A percentile compares a stretch with the other conserved stretches of the same genome.
phyloP scores from a whole-genome alignment of 2,888 invertebrate species.

The Dasysyrphus tricinctus region DNA sequence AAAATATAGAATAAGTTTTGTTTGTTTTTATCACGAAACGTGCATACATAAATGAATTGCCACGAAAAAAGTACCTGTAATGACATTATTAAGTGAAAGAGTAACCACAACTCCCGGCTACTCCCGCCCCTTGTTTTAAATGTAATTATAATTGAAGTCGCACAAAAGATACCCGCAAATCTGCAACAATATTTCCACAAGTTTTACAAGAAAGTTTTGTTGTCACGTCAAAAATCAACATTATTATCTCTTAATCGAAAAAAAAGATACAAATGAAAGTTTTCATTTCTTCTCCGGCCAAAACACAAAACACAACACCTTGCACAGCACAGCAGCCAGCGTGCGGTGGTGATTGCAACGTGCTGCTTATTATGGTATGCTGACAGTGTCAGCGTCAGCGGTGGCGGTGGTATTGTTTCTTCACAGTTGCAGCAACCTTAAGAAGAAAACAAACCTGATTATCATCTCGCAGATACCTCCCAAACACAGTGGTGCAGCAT shows the following conservation, averaged over 20 bases:
- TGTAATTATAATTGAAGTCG: conserved; percentile 44
- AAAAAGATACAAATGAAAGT: conserved; percentile 72
- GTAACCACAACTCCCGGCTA: neutral
- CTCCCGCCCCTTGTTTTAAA: neutral
- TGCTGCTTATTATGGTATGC: conserved; percentile 47
- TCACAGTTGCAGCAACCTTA: conserved; percentile 62
- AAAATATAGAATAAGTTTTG: conserved; percentile 29
- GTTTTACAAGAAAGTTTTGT: conserved; percentile 63
- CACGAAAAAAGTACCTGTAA: conserved; percentile 17
- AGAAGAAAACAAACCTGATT: conserved; percentile 67
- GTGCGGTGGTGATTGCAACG: conserved; percentile 28
- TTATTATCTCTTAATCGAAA: conserved; percentile 46
- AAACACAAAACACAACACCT: conserved; percentile 62
- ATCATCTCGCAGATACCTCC: conserved; percentile 53
- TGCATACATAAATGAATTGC: conserved; percentile 3
- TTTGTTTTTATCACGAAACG: conserved; percentile 1
- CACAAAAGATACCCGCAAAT: conserved; percentile 8
- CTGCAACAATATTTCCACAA: conserved; percentile 30
- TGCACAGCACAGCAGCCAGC: conserved; percentile 29
- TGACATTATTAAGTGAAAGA: conserved; percentile 29
- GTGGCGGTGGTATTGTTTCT: conserved; percentile 35
- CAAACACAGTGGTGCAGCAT: conserved; percentile 42
- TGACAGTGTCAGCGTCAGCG: conserved; percentile 4
- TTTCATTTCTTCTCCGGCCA: conserved; percentile 51
- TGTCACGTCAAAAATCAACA: conserved; percentile 51